A percentile compares a stretch with the other conserved stretches of the same genome.
Conservation (phyloP, 2,113 vertebrate species). For the Pollachius pollachius region DNA sequence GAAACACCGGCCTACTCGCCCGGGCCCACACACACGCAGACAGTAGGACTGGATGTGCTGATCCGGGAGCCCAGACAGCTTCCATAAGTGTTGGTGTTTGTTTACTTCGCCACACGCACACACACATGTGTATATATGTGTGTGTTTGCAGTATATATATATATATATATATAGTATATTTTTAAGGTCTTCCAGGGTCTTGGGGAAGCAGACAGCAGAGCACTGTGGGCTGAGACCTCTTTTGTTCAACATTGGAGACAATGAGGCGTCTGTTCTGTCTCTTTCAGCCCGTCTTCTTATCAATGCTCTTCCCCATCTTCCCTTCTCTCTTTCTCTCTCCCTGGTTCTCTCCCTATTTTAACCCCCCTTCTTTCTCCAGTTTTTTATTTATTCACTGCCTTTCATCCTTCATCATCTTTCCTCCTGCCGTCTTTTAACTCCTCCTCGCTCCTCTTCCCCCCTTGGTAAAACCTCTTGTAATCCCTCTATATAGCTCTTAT, state of each 20-base stretch:
- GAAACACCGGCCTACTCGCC: conserved; percentile 58
- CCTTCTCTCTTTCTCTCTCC: background rate
- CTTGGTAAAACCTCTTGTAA: too few species aligned
- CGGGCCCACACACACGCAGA: conserved; percentile 6
- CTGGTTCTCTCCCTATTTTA: background rate
- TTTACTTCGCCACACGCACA: conserved; percentile 11
- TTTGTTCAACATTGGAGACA: conserved; percentile 61
- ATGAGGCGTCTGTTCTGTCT: conserved; percentile 49
- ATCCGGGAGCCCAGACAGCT: too few species aligned
- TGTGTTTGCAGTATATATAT: too few species aligned
- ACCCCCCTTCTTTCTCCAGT: too few species aligned
- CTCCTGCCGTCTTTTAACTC: conserved; percentile 24
- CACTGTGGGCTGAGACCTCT: conserved; percentile 64
- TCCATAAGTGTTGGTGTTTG: too few species aligned
- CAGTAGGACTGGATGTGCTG: conserved; percentile 23
- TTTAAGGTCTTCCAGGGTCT: conserved; percentile 47
- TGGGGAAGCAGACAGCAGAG: conserved; percentile 48
- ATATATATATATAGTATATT: too few species aligned
- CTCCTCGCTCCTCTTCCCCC: too few species aligned
- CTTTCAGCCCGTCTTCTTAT: background rate
- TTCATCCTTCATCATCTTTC: conserved; percentile 36
- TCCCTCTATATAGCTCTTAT: too few species aligned
- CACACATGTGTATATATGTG: background rate
- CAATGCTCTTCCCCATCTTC: too few species aligned
- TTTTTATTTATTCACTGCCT: too few species aligned